phyloP scores from a whole-genome alignment of 1,140 invertebrate genomes.

The Diprion similis region DNA sequence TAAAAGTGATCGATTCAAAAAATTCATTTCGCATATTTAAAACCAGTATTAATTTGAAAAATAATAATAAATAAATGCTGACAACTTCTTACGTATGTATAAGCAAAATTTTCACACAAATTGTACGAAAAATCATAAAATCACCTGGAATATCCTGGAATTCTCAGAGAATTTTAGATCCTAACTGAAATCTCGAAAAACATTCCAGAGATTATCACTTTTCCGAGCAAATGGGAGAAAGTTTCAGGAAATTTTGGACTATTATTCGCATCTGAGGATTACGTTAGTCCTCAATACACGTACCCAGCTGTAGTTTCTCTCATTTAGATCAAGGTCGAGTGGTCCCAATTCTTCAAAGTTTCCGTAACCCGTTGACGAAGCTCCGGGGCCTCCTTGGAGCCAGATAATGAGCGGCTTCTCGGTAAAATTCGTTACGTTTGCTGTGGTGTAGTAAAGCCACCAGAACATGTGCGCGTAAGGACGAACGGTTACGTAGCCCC shows the following conservation, averaged over 20 bases:
- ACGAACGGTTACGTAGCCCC: conserved; percentile 73
- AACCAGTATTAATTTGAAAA: too few relatives aligned
- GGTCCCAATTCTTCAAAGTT: conserved; percentile 84
- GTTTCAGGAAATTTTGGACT: too few relatives aligned
- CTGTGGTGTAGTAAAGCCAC: conserved; percentile 80
- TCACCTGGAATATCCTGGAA: too few relatives aligned
- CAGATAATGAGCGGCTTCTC: conserved; percentile 78
- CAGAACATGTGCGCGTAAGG: conserved; percentile 81
- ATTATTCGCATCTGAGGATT: neutral
- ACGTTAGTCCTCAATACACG: conserved; percentile 33
- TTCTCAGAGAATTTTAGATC: too few relatives aligned
- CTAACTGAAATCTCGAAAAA: conserved; percentile 21
- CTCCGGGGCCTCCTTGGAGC: conserved; percentile 81
- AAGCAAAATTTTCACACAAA: too few relatives aligned
- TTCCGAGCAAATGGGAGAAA: too few relatives aligned
- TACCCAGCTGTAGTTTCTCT: conserved; percentile 79
- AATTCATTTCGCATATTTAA: too few relatives aligned
- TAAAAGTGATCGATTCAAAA: too few relatives aligned
- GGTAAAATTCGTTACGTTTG: conserved; percentile 61
- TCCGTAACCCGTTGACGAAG: conserved; percentile 77
- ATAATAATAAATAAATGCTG: too few relatives aligned
- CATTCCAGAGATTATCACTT: too few relatives aligned
- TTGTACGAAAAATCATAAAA: too few relatives aligned
- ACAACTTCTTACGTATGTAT: too few relatives aligned
- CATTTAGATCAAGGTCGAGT: conserved; percentile 68